phyloP scores from a whole-genome alignment of 2,888 invertebrate genomes.

The Aethes cnicana region DNA sequence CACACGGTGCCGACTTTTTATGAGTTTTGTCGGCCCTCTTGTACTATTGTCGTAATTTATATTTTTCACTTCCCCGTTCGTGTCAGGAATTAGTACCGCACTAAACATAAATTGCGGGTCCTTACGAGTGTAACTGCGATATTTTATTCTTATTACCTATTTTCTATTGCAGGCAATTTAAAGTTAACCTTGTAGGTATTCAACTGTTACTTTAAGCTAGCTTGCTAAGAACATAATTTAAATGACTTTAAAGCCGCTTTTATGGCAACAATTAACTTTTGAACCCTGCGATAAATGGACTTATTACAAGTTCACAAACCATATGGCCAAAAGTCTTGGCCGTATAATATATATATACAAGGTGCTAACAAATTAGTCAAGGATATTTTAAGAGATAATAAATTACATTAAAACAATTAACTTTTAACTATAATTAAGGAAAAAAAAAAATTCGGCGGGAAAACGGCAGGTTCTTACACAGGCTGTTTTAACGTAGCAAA shows the following conservation, averaged over 20 bases:
- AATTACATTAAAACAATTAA: no score
- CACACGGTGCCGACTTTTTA: conserved; percentile 70
- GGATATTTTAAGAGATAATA: no score
- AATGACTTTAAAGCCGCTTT: not conserved
- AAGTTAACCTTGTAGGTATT: conserved; percentile 3
- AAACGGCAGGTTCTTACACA: no score
- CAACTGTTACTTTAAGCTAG: conserved; percentile 6
- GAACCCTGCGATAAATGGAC: no score
- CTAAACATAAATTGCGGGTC: conserved; percentile 26
- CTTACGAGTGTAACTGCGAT: conserved; percentile 9
- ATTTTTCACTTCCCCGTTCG: conserved; percentile 45
- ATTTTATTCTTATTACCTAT: conserved; percentile 22
- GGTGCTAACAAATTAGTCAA: no score
- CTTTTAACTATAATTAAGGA: no score
- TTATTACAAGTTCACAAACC: no score
- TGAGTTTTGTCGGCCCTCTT: conserved; percentile 69
- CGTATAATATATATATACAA: no score
- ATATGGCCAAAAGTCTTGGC: no score
- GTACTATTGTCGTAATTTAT: conserved; percentile 67
- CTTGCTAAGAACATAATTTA: not conserved
- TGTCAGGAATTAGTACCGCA: conserved; percentile 28
- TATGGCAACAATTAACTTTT: no score
- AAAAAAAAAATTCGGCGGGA: no score
- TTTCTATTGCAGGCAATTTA: conserved; percentile 20
- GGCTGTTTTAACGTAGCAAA: no score